A percentile compares a stretch with the other conserved stretches of the same genome.
phyloP scores from a whole-genome alignment of 2,888 invertebrate genomes.

The Macaria liturata region DNA sequence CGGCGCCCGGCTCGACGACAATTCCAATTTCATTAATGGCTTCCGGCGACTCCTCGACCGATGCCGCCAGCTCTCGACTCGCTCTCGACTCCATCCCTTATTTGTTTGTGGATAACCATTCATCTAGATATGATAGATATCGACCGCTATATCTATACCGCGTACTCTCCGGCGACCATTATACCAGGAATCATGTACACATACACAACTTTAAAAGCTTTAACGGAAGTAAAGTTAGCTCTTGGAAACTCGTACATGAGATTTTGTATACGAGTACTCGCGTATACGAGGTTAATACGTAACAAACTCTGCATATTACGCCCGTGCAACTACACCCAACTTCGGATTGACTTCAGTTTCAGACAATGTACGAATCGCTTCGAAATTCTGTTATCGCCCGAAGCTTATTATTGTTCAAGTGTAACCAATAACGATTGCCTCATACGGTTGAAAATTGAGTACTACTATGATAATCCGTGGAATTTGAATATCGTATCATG shows the following conservation, averaged over 20 bases:
- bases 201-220: conserved; percentile 17
- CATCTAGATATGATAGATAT: conserved; percentile 33
- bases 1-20: conserved; percentile 54
- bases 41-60: conserved; percentile 59
- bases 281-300: conserved; percentile 25
- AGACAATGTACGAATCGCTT: conserved; percentile 34
- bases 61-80: conserved; percentile 43
- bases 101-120: conserved; percentile 35
- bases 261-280: conserved; percentile 18
- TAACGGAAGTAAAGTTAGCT: conserved; percentile 20
- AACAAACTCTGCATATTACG: conserved; percentile 27
- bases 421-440: conserved; percentile 32
- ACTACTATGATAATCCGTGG: conserved; percentile 22
- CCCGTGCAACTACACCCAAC: conserved; percentile 21
- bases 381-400: conserved; percentile 30
- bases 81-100: conserved; percentile 30
- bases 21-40: conserved; percentile 75
- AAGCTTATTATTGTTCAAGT: conserved; percentile 28
- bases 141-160: conserved; percentile 21
- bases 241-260: conserved; percentile 19
- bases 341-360: conserved; percentile 26
- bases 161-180: conserved; percentile 7
- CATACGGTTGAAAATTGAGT: conserved; percentile 26
- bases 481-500: conserved; percentile 34
- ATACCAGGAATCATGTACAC: conserved; percentile 1